These are phyloP conservation scores for Chrysoperla carnea DNA, from an alignment of 1,140 invertebrate genomes.

Conservation along the genomic window DNA sequence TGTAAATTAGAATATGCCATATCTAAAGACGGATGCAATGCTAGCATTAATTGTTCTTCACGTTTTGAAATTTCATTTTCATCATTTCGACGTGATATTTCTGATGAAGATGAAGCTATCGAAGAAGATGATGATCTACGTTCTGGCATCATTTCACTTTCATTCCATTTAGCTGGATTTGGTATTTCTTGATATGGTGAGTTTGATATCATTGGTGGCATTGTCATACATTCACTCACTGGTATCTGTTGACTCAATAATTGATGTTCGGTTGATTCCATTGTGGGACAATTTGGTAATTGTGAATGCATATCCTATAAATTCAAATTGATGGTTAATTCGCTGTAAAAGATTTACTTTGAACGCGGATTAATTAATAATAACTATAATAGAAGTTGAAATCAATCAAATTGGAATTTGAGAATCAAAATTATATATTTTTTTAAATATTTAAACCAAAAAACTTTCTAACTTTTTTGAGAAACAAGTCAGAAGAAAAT, in stretches of 20 bases:
- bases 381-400: too few species aligned
- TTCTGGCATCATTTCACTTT: constrained; percentile 47
- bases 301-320: too few species aligned
- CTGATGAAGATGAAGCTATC: constrained; percentile 38
- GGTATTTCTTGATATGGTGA: constrained; percentile 44
- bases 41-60: constrained; percentile 11
- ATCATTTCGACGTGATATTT: constrained; percentile 26
- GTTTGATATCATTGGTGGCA: constrained; percentile 38
- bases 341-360: too few species aligned
- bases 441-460: too few species aligned
- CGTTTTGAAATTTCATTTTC: constrained; percentile 16
- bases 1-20: constrained; percentile 25
- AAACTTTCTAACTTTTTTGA: too few species aligned
- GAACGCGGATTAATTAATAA: too few species aligned
- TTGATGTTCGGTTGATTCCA: too few species aligned
- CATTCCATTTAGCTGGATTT: constrained; percentile 49
- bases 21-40: constrained; percentile 25
- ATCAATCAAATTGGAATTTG: too few species aligned
- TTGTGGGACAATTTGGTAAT: too few species aligned
- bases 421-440: too few species aligned
- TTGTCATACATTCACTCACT: constrained; percentile 24
- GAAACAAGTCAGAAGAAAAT: too few species aligned
- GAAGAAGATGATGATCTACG: constrained; percentile 48
- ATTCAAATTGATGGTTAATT: too few species aligned
- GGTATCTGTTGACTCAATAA: constrained; percentile 19